Base-by-base conservation (phyloP, 1,140 invertebrate genomes). In the Dendroctonus ponderosae region DNA sequence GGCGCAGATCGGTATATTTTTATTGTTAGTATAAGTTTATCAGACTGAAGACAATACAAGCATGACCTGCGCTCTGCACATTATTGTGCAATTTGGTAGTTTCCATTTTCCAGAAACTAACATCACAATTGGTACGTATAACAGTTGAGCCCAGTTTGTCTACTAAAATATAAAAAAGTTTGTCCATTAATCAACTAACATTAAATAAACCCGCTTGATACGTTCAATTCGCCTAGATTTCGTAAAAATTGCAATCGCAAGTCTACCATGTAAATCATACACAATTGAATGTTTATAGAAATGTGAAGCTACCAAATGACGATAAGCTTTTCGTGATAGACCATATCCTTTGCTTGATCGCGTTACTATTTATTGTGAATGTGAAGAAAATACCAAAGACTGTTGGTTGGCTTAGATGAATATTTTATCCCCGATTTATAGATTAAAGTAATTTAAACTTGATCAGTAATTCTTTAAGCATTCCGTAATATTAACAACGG, bases 21-120 rank as follows among this genome's bases (percentile, higher is more conserved):
- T 75, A 78, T 76, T 74, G 72, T 77, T 75, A 73, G 75, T 74
- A 77, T 76, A 74, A 76, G 74, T 77, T 77, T 66, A 70, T 75
- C 74, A 77, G 77, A 78, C 77, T 78, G 77, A 77, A 75, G 77
- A 78, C 77, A 78, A 78, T 78, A 78, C 73, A 75, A 74, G 75
- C 70, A 72, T 70, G 74, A 77, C 74, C 74, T 76, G 75, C 73
- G 73, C 71, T 73, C 71, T 75, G 71, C 74, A 75, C 74, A 71
- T 67, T 6, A 69, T 49, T 38, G 39, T 60, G 41, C 50, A 52
- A 53, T 67, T 63, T 56, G 61, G 52, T 57, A 58, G 66, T 43
- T 63, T 68, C 49, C 26, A 26, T 26, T 26, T 26, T 26, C 26
- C 26, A 26, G 26, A 26, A 26, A 26, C 26, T 26, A 26, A 26